Percentiles rank a stretch among this genome's conserved stretches.
phyloP scores from a whole-genome alignment of 2,888 invertebrate genomes.

The Himalopsyche tibetana region DNA sequence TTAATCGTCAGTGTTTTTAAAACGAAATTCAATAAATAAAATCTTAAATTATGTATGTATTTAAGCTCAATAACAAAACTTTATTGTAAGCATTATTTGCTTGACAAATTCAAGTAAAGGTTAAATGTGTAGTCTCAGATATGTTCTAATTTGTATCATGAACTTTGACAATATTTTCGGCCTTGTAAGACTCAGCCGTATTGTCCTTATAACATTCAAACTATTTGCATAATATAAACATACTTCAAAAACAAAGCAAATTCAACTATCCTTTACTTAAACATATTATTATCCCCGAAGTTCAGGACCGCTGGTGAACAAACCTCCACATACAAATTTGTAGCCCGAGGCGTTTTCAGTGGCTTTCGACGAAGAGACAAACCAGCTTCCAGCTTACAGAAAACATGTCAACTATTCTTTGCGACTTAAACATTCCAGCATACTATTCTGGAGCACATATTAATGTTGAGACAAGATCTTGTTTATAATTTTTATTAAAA shows the following conservation, averaged over 20 bases:
- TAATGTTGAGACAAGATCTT: too few relatives aligned
- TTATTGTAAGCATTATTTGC: too few relatives aligned
- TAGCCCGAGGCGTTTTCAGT: conserved; percentile 10
- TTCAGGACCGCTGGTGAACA: conserved; percentile 24
- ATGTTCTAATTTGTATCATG: too few relatives aligned
- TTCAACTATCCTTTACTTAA: conserved; percentile 21
- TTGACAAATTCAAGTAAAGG: too few relatives aligned
- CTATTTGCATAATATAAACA: conserved; percentile 41
- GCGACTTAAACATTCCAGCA: conserved; percentile 6
- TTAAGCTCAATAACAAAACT: too few relatives aligned
- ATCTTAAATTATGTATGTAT: too few relatives aligned
- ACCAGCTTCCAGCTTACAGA: conserved; percentile 6
- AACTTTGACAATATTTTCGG: too few relatives aligned
- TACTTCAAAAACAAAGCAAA: conserved; percentile 37
- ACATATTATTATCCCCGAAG: conserved; percentile 29
- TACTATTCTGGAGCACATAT: not conserved
- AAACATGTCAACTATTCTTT: conserved; percentile 43
- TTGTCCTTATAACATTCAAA: conserved; percentile 29
- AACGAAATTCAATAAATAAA: too few relatives aligned
- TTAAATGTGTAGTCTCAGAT: too few relatives aligned
- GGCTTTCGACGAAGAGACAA: conserved; percentile 42
- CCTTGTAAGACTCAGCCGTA: not conserved
- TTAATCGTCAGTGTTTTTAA: too few relatives aligned
- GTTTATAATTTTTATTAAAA: too few relatives aligned
- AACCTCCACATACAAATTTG: conserved; percentile 22